Evolutionary conservation across 2,113 vertebrate genomes (phyloP).

Genomic region (Notechis scutatus): DNA sequence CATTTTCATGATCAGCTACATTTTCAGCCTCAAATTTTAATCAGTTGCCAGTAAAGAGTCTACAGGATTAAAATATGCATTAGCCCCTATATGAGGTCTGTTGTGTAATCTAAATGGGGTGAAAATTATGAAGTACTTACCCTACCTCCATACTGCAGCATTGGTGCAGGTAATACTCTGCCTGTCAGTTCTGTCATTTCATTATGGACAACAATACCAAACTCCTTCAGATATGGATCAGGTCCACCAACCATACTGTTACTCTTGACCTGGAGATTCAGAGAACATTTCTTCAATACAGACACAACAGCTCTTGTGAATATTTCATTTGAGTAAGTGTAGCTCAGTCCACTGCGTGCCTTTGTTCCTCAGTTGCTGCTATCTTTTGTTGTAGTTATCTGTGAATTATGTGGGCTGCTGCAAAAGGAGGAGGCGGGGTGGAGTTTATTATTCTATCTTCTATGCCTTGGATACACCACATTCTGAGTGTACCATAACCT

Average conservation of each 20-base stretch:
- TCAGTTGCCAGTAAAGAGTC: neutral
- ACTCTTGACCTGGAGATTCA: constrained; percentile 86
- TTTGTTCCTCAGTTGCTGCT: neutral
- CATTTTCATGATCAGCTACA: neutral
- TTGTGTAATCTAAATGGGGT: neutral
- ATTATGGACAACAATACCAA: constrained; percentile 96
- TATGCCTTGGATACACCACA: neutral
- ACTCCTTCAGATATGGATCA: constrained; percentile 96
- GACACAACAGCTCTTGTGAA: neutral
- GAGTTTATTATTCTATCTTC: neutral
- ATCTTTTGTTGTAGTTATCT: neutral
- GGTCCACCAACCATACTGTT: constrained; percentile 98
- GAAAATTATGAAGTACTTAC: constrained; percentile 72
- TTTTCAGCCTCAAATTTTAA: neutral
- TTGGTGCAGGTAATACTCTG: constrained; percentile 94
- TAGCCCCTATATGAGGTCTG: fast-evolving
- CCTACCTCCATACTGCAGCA: constrained; percentile 98
- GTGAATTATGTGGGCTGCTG: neutral
- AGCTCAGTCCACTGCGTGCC: neutral
- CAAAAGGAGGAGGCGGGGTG: neutral
- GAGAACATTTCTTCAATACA: neutral
- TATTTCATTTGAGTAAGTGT: neutral
- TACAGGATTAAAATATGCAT: neutral
- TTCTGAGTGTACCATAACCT: neutral
- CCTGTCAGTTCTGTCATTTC: constrained; percentile 98